Percentiles rank a stretch among this genome's conserved stretches.
Evolutionary conservation across 2,113 vertebrate species (phyloP).

Genomic region (Pelvicachromis taeniatus): DNA sequence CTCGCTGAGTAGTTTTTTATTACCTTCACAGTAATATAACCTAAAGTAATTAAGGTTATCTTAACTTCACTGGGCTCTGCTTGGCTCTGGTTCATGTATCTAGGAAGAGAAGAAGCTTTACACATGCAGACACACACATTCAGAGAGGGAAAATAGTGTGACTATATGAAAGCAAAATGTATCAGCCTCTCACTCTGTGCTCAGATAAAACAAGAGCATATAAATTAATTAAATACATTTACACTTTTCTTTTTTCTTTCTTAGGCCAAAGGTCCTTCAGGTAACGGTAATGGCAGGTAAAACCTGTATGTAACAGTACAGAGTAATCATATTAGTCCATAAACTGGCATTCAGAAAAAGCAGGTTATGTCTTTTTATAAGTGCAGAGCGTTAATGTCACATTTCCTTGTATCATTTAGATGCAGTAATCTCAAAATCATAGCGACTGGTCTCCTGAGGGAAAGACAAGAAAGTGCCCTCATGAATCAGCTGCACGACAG

Average conservation of each 20-base stretch:
- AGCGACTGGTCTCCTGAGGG: background rate
- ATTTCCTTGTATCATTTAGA: background rate
- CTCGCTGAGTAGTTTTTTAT: background rate
- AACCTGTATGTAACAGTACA: background rate
- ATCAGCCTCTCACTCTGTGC: background rate
- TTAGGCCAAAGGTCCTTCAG: background rate
- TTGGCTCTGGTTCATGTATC: background rate
- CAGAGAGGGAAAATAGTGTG: background rate
- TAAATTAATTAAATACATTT: background rate
- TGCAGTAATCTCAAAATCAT: background rate
- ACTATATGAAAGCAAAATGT: background rate
- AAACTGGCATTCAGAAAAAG: background rate
- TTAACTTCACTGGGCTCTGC: background rate
- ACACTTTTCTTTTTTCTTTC: background rate
- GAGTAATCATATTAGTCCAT: background rate
- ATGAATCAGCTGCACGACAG: conserved; percentile 22
- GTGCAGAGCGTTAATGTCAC: background rate
- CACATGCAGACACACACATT: background rate
- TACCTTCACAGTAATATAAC: background rate
- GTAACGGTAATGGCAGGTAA: background rate
- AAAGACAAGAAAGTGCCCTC: conserved; percentile 4
- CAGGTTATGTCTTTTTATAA: background rate
- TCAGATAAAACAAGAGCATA: background rate
- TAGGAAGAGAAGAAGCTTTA: background rate
- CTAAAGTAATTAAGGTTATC: background rate